Evolutionary conservation across 2,113 vertebrate species (phyloP), one percentile per base, ranked within the genome.

Genomic region (Oenanthe oenanthe): DNA sequence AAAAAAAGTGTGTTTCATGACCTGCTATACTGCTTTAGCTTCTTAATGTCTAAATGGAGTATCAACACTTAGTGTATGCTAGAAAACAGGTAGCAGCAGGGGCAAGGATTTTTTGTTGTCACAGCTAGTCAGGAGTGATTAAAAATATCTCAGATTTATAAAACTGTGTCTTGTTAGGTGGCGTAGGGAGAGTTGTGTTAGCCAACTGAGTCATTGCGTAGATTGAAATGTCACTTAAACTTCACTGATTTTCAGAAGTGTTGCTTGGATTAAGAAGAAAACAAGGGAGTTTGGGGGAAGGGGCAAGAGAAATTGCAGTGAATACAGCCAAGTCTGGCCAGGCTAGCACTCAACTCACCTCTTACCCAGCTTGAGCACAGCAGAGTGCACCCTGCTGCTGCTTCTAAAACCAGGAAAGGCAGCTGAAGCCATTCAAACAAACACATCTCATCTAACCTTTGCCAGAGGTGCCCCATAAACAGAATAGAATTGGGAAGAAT

Each of bases 341-440:
- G 42, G 24, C 29, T 18, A 48, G 45, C 24, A 43, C 4, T 6
- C 13, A 31, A 7, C 26, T 88, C 76, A 21, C 36, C 42, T 61
- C 43, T 71, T 25, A 13, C 1, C 3, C 26, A 20, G 48, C 31
- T 36, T 50, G n/a, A 53, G 40, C 24, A 38, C 54, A 47, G 12
- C 3, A 31, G 29, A 62, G 32, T 25, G 10, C 18, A 70, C 15
- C 9, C 84, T 79, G 38, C 34, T 81, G 11, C 76, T 84, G 7
- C 71, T 65, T 2, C 51, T 67, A 94, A 83, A 40, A 63, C 51
- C 77, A 91, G 81, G 48, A 21, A 45, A 86, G 63, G 34, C 85
- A 92, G 53, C 68, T 93, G 87, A 60, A 95, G 42, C 50, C 67
- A 42, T 95, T 93, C 90, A 80, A 80, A 85, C 73, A 93, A 92